phyloP scores from a whole-genome alignment of 2,797 vertebrate genomes.

The Loris lydekkerianus region DNA sequence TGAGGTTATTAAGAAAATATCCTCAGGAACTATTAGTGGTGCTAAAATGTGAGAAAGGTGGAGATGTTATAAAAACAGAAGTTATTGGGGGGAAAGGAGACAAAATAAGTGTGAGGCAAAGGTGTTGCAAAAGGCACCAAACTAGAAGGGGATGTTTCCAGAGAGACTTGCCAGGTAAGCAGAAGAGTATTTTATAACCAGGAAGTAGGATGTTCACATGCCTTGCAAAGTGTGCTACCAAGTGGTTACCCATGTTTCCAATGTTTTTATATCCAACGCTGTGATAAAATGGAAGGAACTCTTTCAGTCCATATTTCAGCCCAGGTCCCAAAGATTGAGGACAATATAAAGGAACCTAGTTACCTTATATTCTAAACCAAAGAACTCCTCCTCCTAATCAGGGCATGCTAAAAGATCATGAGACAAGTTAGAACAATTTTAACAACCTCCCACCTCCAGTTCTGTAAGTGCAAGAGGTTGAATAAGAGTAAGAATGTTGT shows the following conservation, averaged over 20 bases:
- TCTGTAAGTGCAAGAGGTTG: background rate
- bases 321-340: background rate
- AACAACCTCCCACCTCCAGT: background rate
- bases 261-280: background rate
- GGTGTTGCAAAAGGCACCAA: background rate
- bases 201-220: background rate
- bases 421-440: background rate
- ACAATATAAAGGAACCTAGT: background rate
- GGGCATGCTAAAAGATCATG: background rate
- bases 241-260: background rate
- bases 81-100: background rate
- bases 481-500: background rate
- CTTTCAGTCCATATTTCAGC: background rate
- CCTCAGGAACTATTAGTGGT: background rate
- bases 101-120: conserved; percentile 23
- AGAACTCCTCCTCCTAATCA: background rate
- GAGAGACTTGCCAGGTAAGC: background rate
- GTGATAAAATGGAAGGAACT: background rate
- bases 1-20: conserved; percentile 36
- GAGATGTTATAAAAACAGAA: background rate
- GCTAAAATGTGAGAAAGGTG: background rate
- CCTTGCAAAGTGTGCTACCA: background rate
- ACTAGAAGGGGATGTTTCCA: conserved; percentile 1
- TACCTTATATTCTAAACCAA: background rate
- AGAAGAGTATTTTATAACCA: background rate